Base-by-base conservation (phyloP, 92 coral and sea anemone species). In the Virgularia gustaviana region DNA sequence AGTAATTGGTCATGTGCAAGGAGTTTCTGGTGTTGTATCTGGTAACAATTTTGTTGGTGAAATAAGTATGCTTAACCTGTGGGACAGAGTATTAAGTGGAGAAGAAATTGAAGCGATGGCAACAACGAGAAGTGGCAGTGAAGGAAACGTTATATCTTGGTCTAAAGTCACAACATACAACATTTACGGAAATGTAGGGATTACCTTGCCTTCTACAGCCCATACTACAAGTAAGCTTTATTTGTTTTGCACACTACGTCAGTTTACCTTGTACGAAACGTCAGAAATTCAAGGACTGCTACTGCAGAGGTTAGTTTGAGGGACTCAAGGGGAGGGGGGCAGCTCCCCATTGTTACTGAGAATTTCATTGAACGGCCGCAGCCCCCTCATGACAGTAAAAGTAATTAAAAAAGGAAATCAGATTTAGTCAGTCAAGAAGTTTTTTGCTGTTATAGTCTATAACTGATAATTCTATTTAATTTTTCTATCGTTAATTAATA, bases 81-180 rank as follows among this genome's bases (percentile, higher is more conserved):
- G 71, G 71, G 54, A 64, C 29, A 41, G 54, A 4, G 54, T 20
- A 0, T 44, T 64, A 16, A 64, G 71, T 24, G 71, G 71, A 16
- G 25, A 64, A 33, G 54, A 64, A 4, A 64, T 64, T 16, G 71
- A 64, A 24, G 13, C 9, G 42, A 64, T 64, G 71, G 71, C 71
- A 18, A 22, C 13, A 30, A 1, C 16, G 7, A 33, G 52, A 2
- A 41, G 31, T 16, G 42, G 42, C 29, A 54, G 42, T 33, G 4
- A 22, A 18, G 71, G 71, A 20, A 64, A 64, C 27, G 2, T 64
- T 0, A 64, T 64, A 16, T 20, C 6, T 9, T 64, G 71, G 71
- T 41, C 22, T 15, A 41, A 39, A 22, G 31, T 38, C 11, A n/a
- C n/a, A n/a, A 4, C 27, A 38, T 31, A 41, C 29, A 4, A 22